phyloP scores from a whole-genome alignment of 92 coral and sea anemone genomes.

The Pocillopora meandrina region DNA sequence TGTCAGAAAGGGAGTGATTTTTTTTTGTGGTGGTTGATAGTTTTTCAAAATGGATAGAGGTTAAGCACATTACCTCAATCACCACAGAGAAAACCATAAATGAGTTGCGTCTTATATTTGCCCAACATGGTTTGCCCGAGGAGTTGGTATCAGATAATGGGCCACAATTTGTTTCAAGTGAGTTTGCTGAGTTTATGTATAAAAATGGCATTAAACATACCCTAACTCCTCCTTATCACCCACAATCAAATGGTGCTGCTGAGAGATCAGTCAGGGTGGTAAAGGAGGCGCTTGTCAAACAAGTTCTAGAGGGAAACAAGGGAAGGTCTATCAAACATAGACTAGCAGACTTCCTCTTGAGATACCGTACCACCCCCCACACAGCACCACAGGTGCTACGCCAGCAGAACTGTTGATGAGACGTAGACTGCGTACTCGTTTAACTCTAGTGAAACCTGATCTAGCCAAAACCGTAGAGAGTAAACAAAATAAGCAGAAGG shows the following conservation, averaged over 20 bases:
- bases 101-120: too few relatives aligned
- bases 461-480: neutral
- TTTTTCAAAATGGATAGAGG: too few relatives aligned
- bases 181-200: too few relatives aligned
- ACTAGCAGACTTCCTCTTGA: conserved; percentile 17
- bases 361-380: neutral
- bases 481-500: neutral
- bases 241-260: conserved; percentile 46
- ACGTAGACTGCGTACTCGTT: neutral
- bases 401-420: neutral
- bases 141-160: too few relatives aligned
- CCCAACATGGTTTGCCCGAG: too few relatives aligned
- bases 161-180: too few relatives aligned
- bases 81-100: too few relatives aligned
- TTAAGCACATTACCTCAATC: too few relatives aligned
- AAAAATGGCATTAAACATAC: conserved; percentile 44
- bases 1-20: too few relatives aligned
- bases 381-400: neutral
- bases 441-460: neutral
- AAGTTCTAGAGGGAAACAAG: neutral
- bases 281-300: neutral
- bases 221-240: conserved; percentile 53
- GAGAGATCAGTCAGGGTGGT: conserved; percentile 40
- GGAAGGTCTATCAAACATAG: conserved; percentile 35
- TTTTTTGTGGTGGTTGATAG: too few relatives aligned